Evolutionary conservation across 2,113 vertebrate species (phyloP).

Genomic region (Dasypus novemcinctus): DNA sequence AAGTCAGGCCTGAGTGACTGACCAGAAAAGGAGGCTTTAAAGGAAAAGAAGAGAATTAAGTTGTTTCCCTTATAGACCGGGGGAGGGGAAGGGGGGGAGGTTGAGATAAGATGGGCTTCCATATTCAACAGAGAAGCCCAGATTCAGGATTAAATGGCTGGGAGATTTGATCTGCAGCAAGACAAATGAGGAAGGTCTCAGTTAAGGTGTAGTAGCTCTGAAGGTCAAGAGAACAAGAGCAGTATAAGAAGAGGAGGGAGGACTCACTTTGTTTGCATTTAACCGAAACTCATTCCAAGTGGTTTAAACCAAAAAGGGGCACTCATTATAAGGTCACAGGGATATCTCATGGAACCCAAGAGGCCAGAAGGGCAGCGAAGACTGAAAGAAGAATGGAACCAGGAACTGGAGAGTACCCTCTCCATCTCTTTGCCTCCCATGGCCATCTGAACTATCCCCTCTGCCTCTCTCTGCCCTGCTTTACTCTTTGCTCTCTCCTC

Average conservation of each 20-base stretch:
- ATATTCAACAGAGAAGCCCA: background rate
- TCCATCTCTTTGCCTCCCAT: background rate
- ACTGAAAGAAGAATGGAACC: background rate
- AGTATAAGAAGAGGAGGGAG: background rate
- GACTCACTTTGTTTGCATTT: background rate
- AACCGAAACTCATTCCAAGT: background rate
- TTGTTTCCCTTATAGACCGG: background rate
- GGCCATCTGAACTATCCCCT: background rate
- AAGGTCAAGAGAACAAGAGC: background rate
- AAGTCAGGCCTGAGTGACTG: background rate
- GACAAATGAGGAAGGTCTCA: background rate
- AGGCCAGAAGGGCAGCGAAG: background rate
- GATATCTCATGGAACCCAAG: background rate
- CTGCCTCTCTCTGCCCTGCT: background rate
- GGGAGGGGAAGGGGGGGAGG: too few species aligned
- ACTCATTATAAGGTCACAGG: background rate
- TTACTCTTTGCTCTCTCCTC: background rate
- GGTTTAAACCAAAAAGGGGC: conserved; percentile 9
- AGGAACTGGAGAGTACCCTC: background rate
- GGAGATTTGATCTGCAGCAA: background rate
- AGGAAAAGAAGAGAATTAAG: background rate
- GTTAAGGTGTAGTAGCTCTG: background rate
- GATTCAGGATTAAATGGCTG: background rate
- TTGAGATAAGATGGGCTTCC: background rate
- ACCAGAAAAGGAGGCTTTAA: background rate